Evolutionary conservation across 2,888 invertebrate species (phyloP), one percentile per base, ranked within the genome.

Genomic region (Aporophyla nigra): DNA sequence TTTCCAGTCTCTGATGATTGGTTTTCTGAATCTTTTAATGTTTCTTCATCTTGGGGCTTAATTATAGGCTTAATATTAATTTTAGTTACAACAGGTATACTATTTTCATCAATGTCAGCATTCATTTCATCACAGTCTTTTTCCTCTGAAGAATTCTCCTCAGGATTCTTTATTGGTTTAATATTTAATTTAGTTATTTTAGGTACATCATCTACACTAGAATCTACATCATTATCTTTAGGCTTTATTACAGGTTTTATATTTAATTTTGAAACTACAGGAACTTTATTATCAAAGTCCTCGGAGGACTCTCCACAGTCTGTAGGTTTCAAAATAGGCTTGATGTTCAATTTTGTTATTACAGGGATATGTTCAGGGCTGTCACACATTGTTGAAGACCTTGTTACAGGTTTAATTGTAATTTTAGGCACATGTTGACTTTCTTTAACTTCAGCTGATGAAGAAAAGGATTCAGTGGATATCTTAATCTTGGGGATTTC

Each of bases 31-130:
- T 96, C 94, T 90, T 95, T 95, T 86, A 90, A 90, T 76, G 88
- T 87, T 88, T 94, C 93, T 86, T 94, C 93, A 80, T 94, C 92
- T 85, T 90, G 86, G 67, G 97, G 97, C 93, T 97, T 97, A 90
- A 97, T 90, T 90, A 97, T 96, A 90, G 97, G 97, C 93, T 97
- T 97, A 92, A 97, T 97, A 91, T 96, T 97, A 91, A 97, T 89
- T 95, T 96, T 97, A 91, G 95, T 95, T 90, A 97, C 93, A 93
- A 95, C 91, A 91, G 96, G 96, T 95, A 96, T 95, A 93, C 92
- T 93, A 93, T 92, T 93, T 91, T 92, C 92, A 90, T 93, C 93
- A 92, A 90, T 91, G 87, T 93, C 94, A 88, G 92, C 90, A 91
- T 94, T 94, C 90, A 91, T 89, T 91, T 92, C 94, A 93, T 94